Evolutionary conservation across 2,113 vertebrate genomes (phyloP).

Genomic region (Etia nguti): DNA sequence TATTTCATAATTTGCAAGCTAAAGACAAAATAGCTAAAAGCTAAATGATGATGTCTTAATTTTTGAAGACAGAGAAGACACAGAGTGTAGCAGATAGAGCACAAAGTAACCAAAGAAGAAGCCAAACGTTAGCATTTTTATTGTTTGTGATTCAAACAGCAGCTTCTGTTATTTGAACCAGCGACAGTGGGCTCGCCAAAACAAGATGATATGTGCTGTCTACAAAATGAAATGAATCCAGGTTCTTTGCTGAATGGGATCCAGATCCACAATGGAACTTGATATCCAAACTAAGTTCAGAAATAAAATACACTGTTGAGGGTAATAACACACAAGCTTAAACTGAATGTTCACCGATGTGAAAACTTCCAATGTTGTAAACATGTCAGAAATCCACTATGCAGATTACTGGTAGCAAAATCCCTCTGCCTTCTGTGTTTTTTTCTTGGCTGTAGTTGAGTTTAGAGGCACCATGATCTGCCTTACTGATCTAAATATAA

Average conservation of each 20-base stretch:
- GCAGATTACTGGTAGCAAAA: slow-evolving; percentile 3
- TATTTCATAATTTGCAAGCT: background rate
- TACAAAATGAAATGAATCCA: background rate
- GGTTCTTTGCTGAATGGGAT: background rate
- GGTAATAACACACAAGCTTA: background rate
- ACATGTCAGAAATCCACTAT: background rate
- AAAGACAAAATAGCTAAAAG: background rate
- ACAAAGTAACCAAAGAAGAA: background rate
- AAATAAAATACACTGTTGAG: background rate
- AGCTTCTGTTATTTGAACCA: background rate
- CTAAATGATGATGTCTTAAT: background rate
- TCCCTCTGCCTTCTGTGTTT: background rate
- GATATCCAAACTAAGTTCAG: background rate
- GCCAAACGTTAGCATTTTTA: background rate
- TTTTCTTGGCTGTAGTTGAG: background rate
- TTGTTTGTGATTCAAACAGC: background rate
- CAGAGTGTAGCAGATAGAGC: background rate
- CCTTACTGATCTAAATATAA: slow-evolving; percentile 54
- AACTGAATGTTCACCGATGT: background rate
- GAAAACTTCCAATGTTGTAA: background rate
- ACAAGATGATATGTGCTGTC: background rate
- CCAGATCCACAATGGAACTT: background rate
- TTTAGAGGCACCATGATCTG: background rate
- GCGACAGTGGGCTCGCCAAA: background rate
- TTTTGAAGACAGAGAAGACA: background rate